These are phyloP conservation scores for Rhabdomys pumilio DNA, from an alignment of 2,797 vertebrate genomes.

Conservation along the genomic window DNA sequence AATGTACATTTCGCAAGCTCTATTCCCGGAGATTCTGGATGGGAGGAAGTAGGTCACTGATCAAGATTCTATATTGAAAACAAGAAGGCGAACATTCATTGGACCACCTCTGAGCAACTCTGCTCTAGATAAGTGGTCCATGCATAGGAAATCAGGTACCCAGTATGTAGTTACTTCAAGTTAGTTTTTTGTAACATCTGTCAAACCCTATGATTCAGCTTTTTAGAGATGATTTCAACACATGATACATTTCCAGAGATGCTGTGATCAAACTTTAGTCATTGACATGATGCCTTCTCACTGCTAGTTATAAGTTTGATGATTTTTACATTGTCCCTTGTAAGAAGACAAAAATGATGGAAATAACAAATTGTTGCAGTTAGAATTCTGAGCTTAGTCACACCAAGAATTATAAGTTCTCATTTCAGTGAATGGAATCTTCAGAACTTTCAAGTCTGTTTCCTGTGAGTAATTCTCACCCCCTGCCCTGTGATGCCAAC, in stretches of 20 bases:
- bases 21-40: neutral
- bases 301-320: slow-evolving; percentile 21
- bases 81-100: neutral
- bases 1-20: neutral
- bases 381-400: slow-evolving; percentile 30
- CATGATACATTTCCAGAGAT: neutral
- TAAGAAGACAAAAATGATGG: neutral
- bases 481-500: neutral
- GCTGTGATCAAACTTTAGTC: slow-evolving; percentile 12
- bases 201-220: neutral
- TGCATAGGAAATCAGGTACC: neutral
- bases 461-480: slow-evolving; percentile 57
- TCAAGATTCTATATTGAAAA: neutral
- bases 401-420: slow-evolving; percentile 48
- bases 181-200: neutral
- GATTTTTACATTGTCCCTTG: neutral
- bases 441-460: slow-evolving; percentile 19
- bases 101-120: neutral
- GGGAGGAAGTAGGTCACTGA: neutral
- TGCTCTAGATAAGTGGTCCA: neutral
- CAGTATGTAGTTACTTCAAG: neutral
- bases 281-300: neutral
- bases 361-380: slow-evolving; percentile 30
- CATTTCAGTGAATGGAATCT: slow-evolving; percentile 11
- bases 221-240: neutral